Percentiles rank a stretch among this genome's conserved stretches.
These are phyloP conservation scores for Spizaetus ornatus DNA, from an alignment of 2,113 vertebrate genomes.

Conservation along the genomic window DNA sequence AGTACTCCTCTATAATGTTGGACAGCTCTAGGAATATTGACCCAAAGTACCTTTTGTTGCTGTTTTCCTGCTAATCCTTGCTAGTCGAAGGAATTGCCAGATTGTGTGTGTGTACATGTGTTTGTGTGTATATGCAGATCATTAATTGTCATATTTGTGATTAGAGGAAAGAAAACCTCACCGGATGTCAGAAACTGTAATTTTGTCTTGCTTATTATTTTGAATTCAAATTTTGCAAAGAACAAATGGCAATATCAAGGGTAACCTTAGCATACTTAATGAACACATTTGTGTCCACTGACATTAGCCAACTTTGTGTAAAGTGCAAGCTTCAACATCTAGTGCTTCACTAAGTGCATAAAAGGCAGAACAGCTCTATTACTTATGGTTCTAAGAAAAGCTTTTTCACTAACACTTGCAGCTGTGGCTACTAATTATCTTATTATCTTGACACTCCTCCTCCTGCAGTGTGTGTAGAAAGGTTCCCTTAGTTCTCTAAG, in stretches of 20 bases:
- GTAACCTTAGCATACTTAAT: neutral
- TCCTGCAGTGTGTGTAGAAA: neutral
- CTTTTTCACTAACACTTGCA: neutral
- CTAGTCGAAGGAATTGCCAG: neutral
- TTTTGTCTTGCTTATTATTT: neutral
- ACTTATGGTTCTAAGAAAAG: neutral
- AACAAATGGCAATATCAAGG: neutral
- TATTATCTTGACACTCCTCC: neutral
- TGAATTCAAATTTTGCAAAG: neutral
- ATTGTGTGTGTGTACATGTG: neutral
- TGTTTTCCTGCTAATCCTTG: neutral
- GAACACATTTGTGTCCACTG: neutral
- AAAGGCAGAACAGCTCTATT: neutral
- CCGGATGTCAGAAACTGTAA: neutral
- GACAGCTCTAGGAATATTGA: neutral
- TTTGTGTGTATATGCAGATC: neutral
- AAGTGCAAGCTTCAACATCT: neutral
- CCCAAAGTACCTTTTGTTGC: neutral
- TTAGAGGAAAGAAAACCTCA: neutral
- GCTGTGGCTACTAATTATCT: neutral
- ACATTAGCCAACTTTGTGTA: neutral
- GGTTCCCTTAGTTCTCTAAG: neutral
- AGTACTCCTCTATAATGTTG: neutral
- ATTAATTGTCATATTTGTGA: neutral
- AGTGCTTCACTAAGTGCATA: neutral